These are phyloP conservation scores for Synanthedon formicaeformis DNA, from an alignment of 2,888 invertebrate species.

Conservation along the genomic window DNA sequence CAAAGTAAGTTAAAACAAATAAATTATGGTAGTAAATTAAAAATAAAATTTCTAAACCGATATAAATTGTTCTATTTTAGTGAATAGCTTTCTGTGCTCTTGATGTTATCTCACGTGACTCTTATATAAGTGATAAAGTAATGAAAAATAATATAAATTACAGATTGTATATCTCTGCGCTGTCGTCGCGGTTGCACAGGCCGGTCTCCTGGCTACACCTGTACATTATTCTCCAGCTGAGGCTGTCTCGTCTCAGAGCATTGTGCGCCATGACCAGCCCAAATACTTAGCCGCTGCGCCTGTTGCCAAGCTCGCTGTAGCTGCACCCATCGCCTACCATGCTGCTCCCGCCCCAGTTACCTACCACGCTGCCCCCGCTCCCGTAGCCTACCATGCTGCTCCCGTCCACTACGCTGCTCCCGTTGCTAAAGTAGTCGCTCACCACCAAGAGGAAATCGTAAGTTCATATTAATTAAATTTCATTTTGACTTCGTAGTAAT, in stretches of 20 bases:
- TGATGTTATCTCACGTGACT: not conserved
- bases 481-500: no score
- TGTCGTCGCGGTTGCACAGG: slow-evolving; percentile 2
- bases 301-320: slow-evolving; percentile 9
- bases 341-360: slow-evolving; percentile 10
- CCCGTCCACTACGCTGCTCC: slow-evolving; percentile 7
- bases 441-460: slow-evolving; percentile 21
- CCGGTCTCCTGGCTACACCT: slow-evolving; percentile 12
- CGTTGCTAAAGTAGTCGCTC: slow-evolving; percentile 7
- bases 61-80: not conserved
- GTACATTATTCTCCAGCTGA: slow-evolving; percentile 21
- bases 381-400: slow-evolving; percentile 13
- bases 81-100: not conserved
- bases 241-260: slow-evolving; percentile 15
- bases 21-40: not conserved
- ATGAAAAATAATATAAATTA: not conserved
- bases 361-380: slow-evolving; percentile 11
- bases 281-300: slow-evolving; percentile 10
- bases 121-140: not conserved
- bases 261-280: slow-evolving; percentile 23
- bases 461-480: slow-evolving; percentile 6
- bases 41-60: not conserved
- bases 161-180: not conserved
- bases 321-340: slow-evolving; percentile 7
- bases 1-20: slow-evolving; percentile 13